Evolutionary conservation across 2,113 vertebrate genomes (phyloP).

Genomic region (Rhinogobius similis): DNA sequence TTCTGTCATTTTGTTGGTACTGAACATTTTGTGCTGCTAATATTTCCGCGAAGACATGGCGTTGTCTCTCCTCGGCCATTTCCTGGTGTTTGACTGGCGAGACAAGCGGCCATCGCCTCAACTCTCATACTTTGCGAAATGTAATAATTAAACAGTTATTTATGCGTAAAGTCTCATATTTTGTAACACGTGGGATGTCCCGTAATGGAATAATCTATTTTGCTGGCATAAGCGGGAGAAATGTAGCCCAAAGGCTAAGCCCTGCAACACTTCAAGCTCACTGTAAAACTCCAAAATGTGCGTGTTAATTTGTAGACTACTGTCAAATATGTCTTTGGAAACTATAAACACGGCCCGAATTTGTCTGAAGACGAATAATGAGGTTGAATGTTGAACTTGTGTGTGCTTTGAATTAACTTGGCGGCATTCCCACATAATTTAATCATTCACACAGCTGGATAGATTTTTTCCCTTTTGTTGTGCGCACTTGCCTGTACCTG

Average conservation of each 20-base stretch:
- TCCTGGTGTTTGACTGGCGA: conserved; percentile 46
- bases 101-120: conserved; percentile 27
- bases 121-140: background rate
- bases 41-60: conserved; percentile 2
- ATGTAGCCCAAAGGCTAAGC: background rate
- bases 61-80: conserved; percentile 65
- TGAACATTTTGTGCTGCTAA: background rate
- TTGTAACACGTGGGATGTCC: background rate
- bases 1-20: background rate
- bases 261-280: background rate
- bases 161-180: background rate
- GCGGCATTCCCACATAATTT: background rate
- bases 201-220: background rate
- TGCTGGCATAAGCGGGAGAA: background rate
- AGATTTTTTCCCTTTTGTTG: background rate
- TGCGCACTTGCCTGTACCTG: conserved; percentile 26
- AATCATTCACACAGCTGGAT: background rate
- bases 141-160: background rate
- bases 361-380: background rate
- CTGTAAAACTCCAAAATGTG: background rate
- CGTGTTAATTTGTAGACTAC: background rate
- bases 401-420: background rate
- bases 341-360: background rate
- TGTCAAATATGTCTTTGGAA: background rate
- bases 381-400: background rate